Evolutionary conservation across 2,797 vertebrate species (phyloP), one percentile per base, ranked within the genome.

Genomic region (Eulemur coronatus): DNA sequence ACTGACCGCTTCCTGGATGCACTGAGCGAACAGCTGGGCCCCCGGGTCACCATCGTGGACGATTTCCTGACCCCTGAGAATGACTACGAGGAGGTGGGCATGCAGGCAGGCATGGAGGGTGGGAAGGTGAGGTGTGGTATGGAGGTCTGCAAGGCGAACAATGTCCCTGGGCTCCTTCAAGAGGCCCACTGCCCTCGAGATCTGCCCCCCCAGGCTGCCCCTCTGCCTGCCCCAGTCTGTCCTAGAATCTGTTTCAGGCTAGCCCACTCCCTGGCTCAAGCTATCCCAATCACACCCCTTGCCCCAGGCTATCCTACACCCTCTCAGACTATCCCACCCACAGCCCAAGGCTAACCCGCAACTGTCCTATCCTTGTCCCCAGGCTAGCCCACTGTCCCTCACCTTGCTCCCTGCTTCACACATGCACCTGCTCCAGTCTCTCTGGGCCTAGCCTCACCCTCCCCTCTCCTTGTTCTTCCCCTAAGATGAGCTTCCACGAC

Each of bases 401-500:
- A 3, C 26, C 17, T 57, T 2, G 7, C 20, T 65, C 22, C 38
- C 33, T 4, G 63, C 26, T 38, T 26, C 41, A 35, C 79, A 38
- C 38, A n/a, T 4, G 2, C 13, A 41, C 63, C 38, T 0, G n/a
- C 48, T 13, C 12, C 12, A 9, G 33, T 12, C 17, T 43, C 30
- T 79, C 46, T 33, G 33, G 15, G 35, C 33, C 76, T 46, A 0
- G n/a, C 52, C 48, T 70, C 17, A 14, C 35, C 26, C 52, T 57
- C 38, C 20, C 15, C 52, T 18, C 5, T 0, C 52, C 50, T 72
- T 6, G 5, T 18, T 79, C 55, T 33, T 15, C 17, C 33, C n/a
- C 6, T 98, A 98, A 99, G 99, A 99, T 99, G 99, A 99, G 99
- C 94, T 99, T 99, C 98, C 99, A 99, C 0, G 99, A 99, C 1